These are phyloP conservation scores for Alfaro cultratus DNA, from an alignment of 2,797 vertebrate genomes.

Conservation along the genomic window DNA sequence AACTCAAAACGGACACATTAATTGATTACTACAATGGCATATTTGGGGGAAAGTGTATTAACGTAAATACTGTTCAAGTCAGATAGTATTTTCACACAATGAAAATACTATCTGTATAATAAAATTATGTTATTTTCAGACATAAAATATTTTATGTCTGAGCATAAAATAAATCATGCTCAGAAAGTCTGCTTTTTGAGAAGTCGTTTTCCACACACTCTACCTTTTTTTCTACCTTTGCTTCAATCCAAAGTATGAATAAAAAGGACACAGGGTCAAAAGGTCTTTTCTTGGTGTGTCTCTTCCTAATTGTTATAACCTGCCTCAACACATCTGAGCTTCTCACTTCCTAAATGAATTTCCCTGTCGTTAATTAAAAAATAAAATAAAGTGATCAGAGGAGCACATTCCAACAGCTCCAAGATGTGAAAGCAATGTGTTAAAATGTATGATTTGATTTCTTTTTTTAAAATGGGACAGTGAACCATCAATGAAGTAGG, in stretches of 20 bases:
- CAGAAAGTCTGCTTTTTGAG: not conserved
- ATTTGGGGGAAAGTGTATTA: not conserved
- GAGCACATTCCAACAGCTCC: not conserved
- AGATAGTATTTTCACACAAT: not conserved
- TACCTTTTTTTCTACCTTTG: not conserved
- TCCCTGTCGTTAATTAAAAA: constrained; percentile 11
- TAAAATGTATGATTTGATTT: not conserved
- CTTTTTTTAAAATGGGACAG: not conserved
- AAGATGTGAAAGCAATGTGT: not conserved
- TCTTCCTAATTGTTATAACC: constrained; percentile 32
- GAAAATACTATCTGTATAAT: too few relatives aligned
- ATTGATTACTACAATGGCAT: not conserved
- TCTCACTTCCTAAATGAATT: constrained; percentile 37
- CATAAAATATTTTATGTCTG: too few relatives aligned
- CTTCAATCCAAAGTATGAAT: constrained; percentile 43
- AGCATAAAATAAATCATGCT: not conserved
- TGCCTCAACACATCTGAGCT: constrained; percentile 30
- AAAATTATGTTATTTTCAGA: too few relatives aligned
- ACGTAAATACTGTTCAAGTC: not conserved
- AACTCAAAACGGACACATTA: constrained; percentile 3
- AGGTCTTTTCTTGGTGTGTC: constrained; percentile 56
- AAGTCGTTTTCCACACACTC: constrained; percentile 1
- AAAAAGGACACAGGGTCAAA: constrained; percentile 67
- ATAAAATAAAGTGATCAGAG: constrained; percentile 1
- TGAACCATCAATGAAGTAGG: not conserved